Conservation (phyloP, 2,113 vertebrate genomes). For the Tetrax tetrax region DNA sequence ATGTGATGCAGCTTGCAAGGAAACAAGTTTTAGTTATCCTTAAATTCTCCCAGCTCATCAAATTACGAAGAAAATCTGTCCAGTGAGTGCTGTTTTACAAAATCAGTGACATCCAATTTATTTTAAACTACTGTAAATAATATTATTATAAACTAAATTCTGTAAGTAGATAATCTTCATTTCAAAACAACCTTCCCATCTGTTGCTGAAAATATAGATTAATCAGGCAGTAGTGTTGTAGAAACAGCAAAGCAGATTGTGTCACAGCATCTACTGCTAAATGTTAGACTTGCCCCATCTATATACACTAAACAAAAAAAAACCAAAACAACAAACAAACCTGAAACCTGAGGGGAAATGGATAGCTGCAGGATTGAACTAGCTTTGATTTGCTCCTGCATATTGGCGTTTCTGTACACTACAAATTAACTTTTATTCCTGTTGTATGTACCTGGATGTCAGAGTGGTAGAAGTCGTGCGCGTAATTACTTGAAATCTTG, state of each 20-base stretch:
- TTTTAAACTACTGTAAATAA: background rate
- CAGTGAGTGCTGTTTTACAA: background rate
- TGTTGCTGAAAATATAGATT: background rate
- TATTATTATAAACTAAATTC: background rate
- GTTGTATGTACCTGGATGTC: background rate
- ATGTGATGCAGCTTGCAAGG: background rate
- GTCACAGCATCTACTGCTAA: background rate
- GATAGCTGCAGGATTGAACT: background rate
- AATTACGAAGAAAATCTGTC: background rate
- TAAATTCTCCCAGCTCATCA: background rate
- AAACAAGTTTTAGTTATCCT: background rate
- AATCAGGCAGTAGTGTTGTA: background rate
- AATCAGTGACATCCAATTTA: background rate
- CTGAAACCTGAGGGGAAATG: background rate
- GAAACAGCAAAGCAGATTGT: background rate
- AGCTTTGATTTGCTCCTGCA: background rate
- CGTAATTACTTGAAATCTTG: background rate
- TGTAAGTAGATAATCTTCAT: background rate
- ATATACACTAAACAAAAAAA: background rate
- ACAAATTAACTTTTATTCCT: background rate
- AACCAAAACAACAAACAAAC: background rate
- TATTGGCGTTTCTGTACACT: background rate
- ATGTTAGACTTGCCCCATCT: background rate
- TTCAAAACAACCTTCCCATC: background rate
- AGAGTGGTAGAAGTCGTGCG: background rate